Evolutionary conservation across 2,888 invertebrate genomes (phyloP).

Genomic region (Rhagophthalmus giganteus): DNA sequence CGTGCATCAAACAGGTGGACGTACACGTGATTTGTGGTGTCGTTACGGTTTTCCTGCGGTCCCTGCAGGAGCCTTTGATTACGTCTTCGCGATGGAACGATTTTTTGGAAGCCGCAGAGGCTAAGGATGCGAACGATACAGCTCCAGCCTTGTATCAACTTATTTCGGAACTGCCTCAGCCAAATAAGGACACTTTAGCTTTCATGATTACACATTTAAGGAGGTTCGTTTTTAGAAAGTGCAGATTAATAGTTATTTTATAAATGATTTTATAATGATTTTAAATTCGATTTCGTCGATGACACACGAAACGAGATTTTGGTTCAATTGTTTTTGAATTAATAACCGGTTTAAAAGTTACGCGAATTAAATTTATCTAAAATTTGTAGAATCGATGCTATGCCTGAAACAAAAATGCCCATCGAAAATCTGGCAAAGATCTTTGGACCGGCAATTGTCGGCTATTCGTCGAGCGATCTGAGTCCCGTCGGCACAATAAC

Average conservation of each 20-base stretch:
- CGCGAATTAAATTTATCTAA: too few species aligned
- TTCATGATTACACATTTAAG: constrained; percentile 90
- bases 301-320: too few species aligned
- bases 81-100: constrained; percentile 80
- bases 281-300: too few species aligned
- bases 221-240: too few species aligned
- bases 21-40: constrained; percentile 90
- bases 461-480: constrained; percentile 78
- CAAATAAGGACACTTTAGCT: constrained; percentile 94
- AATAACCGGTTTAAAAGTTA: too few species aligned
- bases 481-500: constrained; percentile 72
- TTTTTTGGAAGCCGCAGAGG: constrained; percentile 71
- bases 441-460: constrained; percentile 93
- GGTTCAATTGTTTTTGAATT: too few species aligned
- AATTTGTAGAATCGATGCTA: constrained; percentile 76
- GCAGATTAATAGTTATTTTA: too few species aligned
- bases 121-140: constrained; percentile 62
- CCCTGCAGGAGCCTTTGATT: constrained; percentile 86
- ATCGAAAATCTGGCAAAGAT: constrained; percentile 84
- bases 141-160: constrained; percentile 71
- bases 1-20: constrained; percentile 74
- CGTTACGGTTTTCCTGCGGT: constrained; percentile 90
- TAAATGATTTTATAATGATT: too few species aligned
- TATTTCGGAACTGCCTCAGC: constrained; percentile 82
- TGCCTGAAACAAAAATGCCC: constrained; percentile 89